Base-by-base conservation (phyloP, 2,797 vertebrate species). In the Furcifer pardalis region DNA sequence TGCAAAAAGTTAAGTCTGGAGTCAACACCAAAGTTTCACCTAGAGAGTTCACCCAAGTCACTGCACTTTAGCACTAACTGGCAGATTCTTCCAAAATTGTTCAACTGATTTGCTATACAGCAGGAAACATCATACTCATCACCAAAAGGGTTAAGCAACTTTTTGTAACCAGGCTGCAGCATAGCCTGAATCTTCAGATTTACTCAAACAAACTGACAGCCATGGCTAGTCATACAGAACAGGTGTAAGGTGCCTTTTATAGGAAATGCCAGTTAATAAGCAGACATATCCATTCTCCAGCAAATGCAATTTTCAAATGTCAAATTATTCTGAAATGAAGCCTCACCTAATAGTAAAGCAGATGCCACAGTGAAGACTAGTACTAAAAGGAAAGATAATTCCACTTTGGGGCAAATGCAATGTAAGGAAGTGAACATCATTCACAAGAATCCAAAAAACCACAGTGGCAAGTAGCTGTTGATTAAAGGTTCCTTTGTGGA, bases 291-390 rank as follows among this genome's bases (percentile, higher is more conserved):
- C 40, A 82, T 76, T 90, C 80, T 76, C 30, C 56, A 87, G 74
- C 17, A 89, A 81, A 46, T 86, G 46, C 77, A 88, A 82, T 83
- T 91, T 89, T 91, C 82, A 90, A 91, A 77, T 74, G 82, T 84
- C 82, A 78, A 84, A 69, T 65, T 71, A 82, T 79, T 88, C 84
- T 92, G 42, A 89, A 89, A 81, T 8, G 74, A 1, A 74, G 72
- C n/a, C 56, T 87, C 78, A 82, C 23, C 0, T 7, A 15, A 59
- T 80, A 84, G 77, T 79, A 83, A 89, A 89, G 1, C 21, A 69
- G 84, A 79, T 46, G 71, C 35, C 17, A 83, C 86, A 78, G 87
- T 60, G 89, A 75, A 35, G 78, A 81, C 62, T 59, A 77, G 46
- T 77, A 89, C 21, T 56, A 69, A 91, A 89, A 86, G 59, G 82